Base-by-base conservation (phyloP, 2,113 vertebrate genomes). In the Ptilorrhoa leucosticta region DNA sequence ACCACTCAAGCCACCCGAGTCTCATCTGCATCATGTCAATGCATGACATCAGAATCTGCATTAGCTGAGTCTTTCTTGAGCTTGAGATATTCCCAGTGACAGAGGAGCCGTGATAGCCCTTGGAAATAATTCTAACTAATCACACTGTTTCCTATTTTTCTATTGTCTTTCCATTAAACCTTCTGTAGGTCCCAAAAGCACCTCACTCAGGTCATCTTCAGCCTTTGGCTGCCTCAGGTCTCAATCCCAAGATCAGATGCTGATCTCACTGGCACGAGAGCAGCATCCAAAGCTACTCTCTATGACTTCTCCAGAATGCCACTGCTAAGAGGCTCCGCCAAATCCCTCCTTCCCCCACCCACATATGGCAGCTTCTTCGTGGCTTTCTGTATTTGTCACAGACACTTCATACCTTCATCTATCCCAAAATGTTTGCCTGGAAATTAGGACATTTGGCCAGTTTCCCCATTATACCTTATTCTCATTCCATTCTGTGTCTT, bases 1-100 rank as follows among this genome's bases (percentile, higher is more conserved):
- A 61, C 12, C 28, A 37, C 40, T 44, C 40, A 73, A 77, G 26
- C 14, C 35, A 68, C 9, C 13, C 0, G 0, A 56, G 30, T 21
- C 40, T 78, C 54, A 33, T 24, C 50, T 69, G 13, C 50, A 48
- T 40, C 27, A 23, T 13, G 20, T 27, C 56, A 56, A 31, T n/a
- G n/a, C 3, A 20, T 17, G 42, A 21, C 37, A 45, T 23, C 61
- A 31, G 23, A 88, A 24, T 42, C 58, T 79, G n/a, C 35, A 54
- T n/a, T 18, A 12, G 10, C 26, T 28, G 37, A 53, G 24, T 58
- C n/a, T n/a, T 86, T 64, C 9, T 11, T 58, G 44, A 89, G 17
- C 30, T 54, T 42, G 22, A 63, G 16, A 31, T 71, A 71, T 31
- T 87, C 77, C 40, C 30, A 81, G 30, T 35, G 28, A 26, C 30